phyloP scores from a whole-genome alignment of 2,888 invertebrate genomes.

The Dryococelus australis region DNA sequence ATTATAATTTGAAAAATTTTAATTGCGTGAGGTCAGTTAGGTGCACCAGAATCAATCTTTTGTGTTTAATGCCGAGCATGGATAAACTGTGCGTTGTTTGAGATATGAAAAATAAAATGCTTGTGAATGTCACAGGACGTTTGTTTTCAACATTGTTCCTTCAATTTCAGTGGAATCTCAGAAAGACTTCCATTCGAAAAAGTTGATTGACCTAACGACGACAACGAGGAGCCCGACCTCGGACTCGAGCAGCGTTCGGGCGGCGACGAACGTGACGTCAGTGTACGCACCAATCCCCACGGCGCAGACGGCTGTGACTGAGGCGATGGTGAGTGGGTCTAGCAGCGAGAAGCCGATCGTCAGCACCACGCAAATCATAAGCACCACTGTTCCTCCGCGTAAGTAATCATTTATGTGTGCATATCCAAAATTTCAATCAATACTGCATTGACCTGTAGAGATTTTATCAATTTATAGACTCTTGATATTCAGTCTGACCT shows the following conservation, averaged over 20 bases:
- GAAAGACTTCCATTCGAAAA: constrained; percentile 79
- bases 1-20: too few species aligned
- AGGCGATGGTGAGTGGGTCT: neutral
- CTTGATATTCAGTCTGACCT: too few species aligned
- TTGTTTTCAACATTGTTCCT: too few species aligned
- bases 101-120: too few species aligned
- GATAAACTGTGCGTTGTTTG: too few species aligned
- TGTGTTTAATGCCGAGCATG: too few species aligned
- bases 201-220: constrained; percentile 44
- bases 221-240: constrained; percentile 37
- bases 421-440: too few species aligned
- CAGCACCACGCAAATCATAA: neutral
- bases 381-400: neutral
- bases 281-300: constrained; percentile 60
- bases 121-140: too few species aligned
- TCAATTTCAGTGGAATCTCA: constrained; percentile 80
- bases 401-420: neutral
- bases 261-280: constrained; percentile 53
- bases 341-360: neutral
- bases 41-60: too few species aligned
- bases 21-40: too few species aligned
- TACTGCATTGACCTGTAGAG: too few species aligned
- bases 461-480: too few species aligned
- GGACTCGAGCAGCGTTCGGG: neutral
- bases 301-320: constrained; percentile 30